Conservation (phyloP, 2,797 vertebrate genomes). For the Syndactyla subalaris region DNA sequence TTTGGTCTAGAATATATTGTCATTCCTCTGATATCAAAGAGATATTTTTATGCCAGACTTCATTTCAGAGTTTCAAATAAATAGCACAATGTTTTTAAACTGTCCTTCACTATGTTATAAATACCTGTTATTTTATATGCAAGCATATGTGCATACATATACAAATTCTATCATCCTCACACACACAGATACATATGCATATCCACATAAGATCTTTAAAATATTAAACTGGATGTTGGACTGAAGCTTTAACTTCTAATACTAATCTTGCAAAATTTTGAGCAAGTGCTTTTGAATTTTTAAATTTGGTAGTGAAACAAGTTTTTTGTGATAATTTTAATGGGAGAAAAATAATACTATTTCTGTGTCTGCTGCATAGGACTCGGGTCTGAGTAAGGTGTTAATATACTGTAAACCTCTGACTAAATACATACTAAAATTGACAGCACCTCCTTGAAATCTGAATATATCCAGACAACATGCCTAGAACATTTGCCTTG, state of each 20-base stretch:
- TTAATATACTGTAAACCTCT: background rate
- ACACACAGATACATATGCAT: too few relatives aligned
- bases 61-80: background rate
- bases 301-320: background rate
- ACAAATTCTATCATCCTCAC: background rate
- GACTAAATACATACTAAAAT: background rate
- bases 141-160: accelerated
- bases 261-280: background rate
- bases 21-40: background rate
- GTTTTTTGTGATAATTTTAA: background rate
- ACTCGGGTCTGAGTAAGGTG: background rate
- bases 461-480: background rate
- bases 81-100: background rate
- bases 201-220: background rate
- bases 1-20: background rate
- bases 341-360: background rate
- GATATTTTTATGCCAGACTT: background rate
- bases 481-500: background rate
- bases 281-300: background rate
- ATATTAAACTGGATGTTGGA: background rate
- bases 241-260: background rate
- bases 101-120: background rate
- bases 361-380: background rate
- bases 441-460: background rate
- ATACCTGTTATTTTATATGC: background rate